Evolutionary conservation across 2,888 invertebrate genomes (phyloP).

Genomic region (Yponomeuta cagnagella): DNA sequence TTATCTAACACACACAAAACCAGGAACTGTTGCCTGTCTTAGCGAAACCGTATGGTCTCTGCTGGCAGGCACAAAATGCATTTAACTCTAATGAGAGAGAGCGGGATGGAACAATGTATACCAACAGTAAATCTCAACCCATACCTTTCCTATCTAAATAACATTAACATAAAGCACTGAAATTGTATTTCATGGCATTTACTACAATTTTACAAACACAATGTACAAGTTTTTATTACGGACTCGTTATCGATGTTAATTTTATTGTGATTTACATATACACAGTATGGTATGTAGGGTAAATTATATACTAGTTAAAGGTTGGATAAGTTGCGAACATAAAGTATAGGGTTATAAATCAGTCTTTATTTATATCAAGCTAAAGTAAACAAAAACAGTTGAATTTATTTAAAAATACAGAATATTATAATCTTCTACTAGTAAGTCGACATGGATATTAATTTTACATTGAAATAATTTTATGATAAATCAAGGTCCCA

Average conservation of each 20-base stretch:
- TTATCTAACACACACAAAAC: not conserved
- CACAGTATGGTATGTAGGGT: not conserved
- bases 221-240: too few relatives aligned
- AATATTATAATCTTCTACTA: not conserved
- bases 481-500: too few relatives aligned
- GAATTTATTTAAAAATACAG: not conserved
- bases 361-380: constrained; percentile 1
- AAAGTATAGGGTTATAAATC: not conserved
- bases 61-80: not conserved
- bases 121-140: not conserved
- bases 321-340: not conserved
- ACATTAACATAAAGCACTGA: not conserved
- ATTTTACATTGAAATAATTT: too few relatives aligned
- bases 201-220: not conserved
- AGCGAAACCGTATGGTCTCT: not conserved
- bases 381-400: not conserved
- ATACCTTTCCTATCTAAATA: not conserved
- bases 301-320: not conserved
- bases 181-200: not conserved
- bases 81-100: not conserved
- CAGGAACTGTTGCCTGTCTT: not conserved
- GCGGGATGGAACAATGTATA: not conserved
- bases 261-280: not conserved
- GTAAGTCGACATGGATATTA: not conserved
- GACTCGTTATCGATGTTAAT: too few relatives aligned